phyloP scores from a whole-genome alignment of 1,140 invertebrate species.

The Solenopsis invicta region DNA sequence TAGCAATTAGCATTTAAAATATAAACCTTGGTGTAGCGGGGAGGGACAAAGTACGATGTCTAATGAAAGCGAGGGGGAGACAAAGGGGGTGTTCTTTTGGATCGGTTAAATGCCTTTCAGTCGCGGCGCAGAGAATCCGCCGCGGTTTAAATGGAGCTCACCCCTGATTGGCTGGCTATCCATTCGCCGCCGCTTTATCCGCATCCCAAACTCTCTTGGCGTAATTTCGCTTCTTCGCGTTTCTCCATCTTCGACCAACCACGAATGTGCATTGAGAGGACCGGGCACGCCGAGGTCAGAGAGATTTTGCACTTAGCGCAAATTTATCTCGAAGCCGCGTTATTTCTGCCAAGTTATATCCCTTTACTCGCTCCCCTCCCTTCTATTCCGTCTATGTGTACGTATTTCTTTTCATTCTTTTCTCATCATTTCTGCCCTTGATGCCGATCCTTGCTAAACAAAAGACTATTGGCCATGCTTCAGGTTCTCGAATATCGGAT shows the following conservation, averaged over 20 bases:
- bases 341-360: constrained; percentile 44
- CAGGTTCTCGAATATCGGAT: constrained; percentile 58
- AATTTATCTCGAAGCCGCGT: constrained; percentile 77
- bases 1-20: constrained; percentile 87
- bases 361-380: not conserved
- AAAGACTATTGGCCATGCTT: constrained; percentile 62
- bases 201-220: constrained; percentile 45
- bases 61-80: constrained; percentile 70
- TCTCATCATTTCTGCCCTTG: constrained; percentile 28
- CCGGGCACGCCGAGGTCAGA: constrained; percentile 72
- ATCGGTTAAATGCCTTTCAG: constrained; percentile 86
- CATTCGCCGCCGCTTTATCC: constrained; percentile 22
- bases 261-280: constrained; percentile 47
- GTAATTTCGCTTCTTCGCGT: constrained; percentile 73
- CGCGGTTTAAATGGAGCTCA: constrained; percentile 84
- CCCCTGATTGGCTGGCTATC: constrained; percentile 84
- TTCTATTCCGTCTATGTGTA: constrained; percentile 47
- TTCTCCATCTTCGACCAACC: constrained; percentile 64
- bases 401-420: constrained; percentile 32
- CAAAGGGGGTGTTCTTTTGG: constrained; percentile 83
- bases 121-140: constrained; percentile 74
- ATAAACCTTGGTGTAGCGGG: constrained; percentile 79
- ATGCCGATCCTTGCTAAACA: constrained; percentile 64
- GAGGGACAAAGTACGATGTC: constrained; percentile 70
- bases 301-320: constrained; percentile 79